These are phyloP conservation scores for Hydrochoerus hydrochaeris DNA, from an alignment of 2,113 vertebrate species.

Conservation along the genomic window DNA sequence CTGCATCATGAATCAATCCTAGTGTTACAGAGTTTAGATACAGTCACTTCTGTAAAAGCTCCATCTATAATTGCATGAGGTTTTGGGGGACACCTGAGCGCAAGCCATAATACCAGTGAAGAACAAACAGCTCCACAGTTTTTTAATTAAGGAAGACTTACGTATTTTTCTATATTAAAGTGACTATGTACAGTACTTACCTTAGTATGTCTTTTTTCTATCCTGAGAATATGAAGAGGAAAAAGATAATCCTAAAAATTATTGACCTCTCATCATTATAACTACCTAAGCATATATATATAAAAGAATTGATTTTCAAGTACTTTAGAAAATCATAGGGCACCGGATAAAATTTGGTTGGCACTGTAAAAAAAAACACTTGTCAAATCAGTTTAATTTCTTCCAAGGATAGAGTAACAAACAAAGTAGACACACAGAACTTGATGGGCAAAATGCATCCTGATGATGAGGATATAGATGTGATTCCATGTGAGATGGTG, in stretches of 20 bases:
- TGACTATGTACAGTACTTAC: conserved; percentile 3
- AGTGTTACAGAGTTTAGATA: not conserved
- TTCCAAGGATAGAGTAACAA: conserved; percentile 50
- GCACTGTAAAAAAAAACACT: conserved; percentile 58
- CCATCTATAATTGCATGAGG: not conserved
- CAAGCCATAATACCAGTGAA: not conserved
- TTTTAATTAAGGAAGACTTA: conserved; percentile 17
- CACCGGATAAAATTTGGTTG: conserved; percentile 44
- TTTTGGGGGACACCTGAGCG: not conserved
- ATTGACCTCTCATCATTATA: conserved; percentile 55
- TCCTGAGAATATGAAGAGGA: not conserved
- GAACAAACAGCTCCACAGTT: not conserved
- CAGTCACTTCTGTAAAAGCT: not conserved
- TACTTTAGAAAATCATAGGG: conserved; percentile 56
- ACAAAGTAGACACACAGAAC: conserved; percentile 36
- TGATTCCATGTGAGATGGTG: not conserved
- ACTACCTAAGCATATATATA: conserved; percentile 9
- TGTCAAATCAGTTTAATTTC: conserved; percentile 67
- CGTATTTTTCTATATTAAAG: not conserved
- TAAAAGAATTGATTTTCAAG: conserved; percentile 63
- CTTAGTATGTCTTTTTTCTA: not conserved
- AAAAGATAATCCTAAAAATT: conserved; percentile 37
- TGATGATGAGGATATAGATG: not conserved
- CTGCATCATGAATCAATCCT: not conserved
- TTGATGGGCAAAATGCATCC: conserved; percentile 18